A percentile compares a stretch with the other conserved stretches of the same genome.
Evolutionary conservation across 2,888 invertebrate genomes (phyloP).

Genomic region (Mythimna lalbum): DNA sequence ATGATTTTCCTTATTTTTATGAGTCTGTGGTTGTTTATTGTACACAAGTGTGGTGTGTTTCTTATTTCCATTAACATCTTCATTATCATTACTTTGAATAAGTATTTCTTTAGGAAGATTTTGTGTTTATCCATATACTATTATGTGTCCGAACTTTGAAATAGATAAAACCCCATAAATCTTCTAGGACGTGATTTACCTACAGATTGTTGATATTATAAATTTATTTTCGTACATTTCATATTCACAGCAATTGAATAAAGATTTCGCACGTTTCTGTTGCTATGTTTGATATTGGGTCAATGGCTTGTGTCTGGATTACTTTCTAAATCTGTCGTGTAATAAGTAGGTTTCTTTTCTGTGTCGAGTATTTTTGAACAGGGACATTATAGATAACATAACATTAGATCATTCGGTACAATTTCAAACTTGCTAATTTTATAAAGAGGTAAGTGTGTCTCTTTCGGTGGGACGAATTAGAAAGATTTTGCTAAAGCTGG

Average conservation of each 20-base stretch:
- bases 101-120: constrained; percentile 2
- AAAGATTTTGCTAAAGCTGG: too few species aligned
- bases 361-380: constrained; percentile 25
- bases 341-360: constrained; percentile 9
- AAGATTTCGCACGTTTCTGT: constrained; percentile 13
- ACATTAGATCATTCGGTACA: neutral
- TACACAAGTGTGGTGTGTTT: neutral
- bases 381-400: neutral
- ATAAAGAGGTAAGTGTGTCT: neutral
- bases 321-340: constrained; percentile 25
- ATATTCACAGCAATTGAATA: constrained; percentile 15
- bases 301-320: constrained; percentile 35
- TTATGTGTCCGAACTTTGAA: neutral
- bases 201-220: neutral
- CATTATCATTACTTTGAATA: neutral
- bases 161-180: constrained; percentile 19
- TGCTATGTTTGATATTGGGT: constrained; percentile 25
- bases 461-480: too few species aligned
- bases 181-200: constrained; percentile 29
- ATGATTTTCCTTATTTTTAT: neutral
- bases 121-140: neutral
- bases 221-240: constrained; percentile 24
- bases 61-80: neutral
- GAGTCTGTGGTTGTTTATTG: neutral
- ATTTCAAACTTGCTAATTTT: neutral